A percentile compares a stretch with the other conserved stretches of the same genome.
Evolutionary conservation across 2,113 vertebrate species (phyloP).

Genomic region (Bostrychus sinensis): DNA sequence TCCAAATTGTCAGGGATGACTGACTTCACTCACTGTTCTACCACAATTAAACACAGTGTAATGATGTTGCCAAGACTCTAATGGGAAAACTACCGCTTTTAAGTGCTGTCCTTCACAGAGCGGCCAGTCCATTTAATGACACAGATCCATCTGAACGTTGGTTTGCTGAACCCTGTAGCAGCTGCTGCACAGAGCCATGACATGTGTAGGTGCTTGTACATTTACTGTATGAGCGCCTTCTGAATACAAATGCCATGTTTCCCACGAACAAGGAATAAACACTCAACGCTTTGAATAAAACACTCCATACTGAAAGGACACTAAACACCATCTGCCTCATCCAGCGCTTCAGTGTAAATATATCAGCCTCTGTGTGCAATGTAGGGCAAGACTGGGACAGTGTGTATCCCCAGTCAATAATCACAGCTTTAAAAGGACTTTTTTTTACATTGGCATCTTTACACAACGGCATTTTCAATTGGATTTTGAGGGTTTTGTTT

Average conservation of each 20-base stretch:
- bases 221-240: background rate
- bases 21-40: background rate
- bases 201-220: background rate
- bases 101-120: background rate
- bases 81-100: constrained; percentile 5
- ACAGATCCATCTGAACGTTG: background rate
- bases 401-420: too few species aligned
- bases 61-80: background rate
- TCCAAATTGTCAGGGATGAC: background rate
- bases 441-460: too few species aligned
- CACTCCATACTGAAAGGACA: background rate
- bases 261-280: background rate
- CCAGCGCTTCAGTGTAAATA: background rate
- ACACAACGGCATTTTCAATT: too few species aligned
- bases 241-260: constrained; percentile 2
- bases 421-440: too few species aligned
- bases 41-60: background rate
- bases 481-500: too few species aligned
- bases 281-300: background rate
- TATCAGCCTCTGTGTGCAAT: background rate
- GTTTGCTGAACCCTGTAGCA: background rate
- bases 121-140: background rate
- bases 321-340: background rate
- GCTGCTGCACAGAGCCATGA: background rate
- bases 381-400: background rate